Percentiles rank a stretch among this genome's conserved stretches.
phyloP scores from a whole-genome alignment of 2,888 invertebrate species.

The Germaria angustata region DNA sequence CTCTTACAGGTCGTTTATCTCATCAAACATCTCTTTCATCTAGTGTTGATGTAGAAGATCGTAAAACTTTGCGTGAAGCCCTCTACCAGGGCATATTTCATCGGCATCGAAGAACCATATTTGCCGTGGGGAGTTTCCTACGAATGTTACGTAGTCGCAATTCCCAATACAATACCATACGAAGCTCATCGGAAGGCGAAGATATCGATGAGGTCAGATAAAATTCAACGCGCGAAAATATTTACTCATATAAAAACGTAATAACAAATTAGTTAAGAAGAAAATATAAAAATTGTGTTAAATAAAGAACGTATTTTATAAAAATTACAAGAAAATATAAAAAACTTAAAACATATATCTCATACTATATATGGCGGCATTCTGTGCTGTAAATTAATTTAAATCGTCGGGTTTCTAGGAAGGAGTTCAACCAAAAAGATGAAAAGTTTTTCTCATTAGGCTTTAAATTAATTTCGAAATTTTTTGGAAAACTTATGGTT shows the following conservation, averaged over 20 bases:
- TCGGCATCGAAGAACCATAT: slow-evolving; percentile 87
- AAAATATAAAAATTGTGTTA: slow-evolving; percentile 8
- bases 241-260: slow-evolving; percentile 29
- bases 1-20: slow-evolving; percentile 80
- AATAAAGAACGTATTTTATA: background rate
- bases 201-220: slow-evolving; percentile 80
- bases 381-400: no score
- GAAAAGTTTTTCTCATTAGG: no score
- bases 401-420: no score
- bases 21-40: slow-evolving; percentile 84
- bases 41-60: slow-evolving; percentile 84
- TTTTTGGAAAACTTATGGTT: no score
- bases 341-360: background rate
- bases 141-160: slow-evolving; percentile 88
- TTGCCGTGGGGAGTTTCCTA: slow-evolving; percentile 87
- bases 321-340: background rate
- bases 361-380: no score
- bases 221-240: slow-evolving; percentile 68
- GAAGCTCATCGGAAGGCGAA: slow-evolving; percentile 81
- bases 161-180: slow-evolving; percentile 88
- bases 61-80: slow-evolving; percentile 86
- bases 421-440: background rate
- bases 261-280: slow-evolving; percentile 1
- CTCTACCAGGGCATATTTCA: slow-evolving; percentile 89
- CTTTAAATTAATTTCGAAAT: no score